Conservation (phyloP, 2,888 invertebrate species). For the Apodemia hepburni region DNA sequence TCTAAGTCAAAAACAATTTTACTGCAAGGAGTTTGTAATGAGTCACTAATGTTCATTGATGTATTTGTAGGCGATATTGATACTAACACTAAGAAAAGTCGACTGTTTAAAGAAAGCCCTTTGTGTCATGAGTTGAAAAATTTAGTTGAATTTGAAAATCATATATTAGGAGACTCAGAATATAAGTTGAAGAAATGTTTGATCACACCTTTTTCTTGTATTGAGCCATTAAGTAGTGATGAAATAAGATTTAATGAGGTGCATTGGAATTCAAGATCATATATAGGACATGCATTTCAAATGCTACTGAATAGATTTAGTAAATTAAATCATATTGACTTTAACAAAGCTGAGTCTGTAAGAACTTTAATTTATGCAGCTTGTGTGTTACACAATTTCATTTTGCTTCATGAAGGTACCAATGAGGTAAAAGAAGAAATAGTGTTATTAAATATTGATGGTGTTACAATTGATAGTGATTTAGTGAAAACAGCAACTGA, state of each 20-base stretch:
- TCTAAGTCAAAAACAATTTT: conserved; percentile 50
- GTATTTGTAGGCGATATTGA: conserved; percentile 59
- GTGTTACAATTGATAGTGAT: conserved; percentile 54
- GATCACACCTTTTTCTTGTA: conserved; percentile 63
- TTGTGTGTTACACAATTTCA: conserved; percentile 68
- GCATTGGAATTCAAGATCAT: conserved; percentile 59
- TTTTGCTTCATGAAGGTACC: conserved; percentile 62
- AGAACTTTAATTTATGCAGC: conserved; percentile 53
- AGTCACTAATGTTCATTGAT: conserved; percentile 60
- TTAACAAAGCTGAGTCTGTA: conserved; percentile 50
- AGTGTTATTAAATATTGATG: conserved; percentile 52
- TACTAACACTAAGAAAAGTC: conserved; percentile 48
- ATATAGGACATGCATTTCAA: conserved; percentile 65
- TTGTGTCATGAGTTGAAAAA: conserved; percentile 55
- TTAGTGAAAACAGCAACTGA: conserved; percentile 60
- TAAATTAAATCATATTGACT: conserved; percentile 58
- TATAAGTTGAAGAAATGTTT: conserved; percentile 62
- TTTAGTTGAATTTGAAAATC: conserved; percentile 64
- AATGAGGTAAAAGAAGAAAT: conserved; percentile 57
- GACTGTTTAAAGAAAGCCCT: conserved; percentile 58
- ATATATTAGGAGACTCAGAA: conserved; percentile 61
- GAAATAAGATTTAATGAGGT: conserved; percentile 71
- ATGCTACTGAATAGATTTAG: conserved; percentile 58
- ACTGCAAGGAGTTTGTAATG: conserved; percentile 70
- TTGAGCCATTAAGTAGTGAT: conserved; percentile 62